These are phyloP conservation scores for Fopius arisanus DNA, from an alignment of 1,140 invertebrate genomes.

Conservation along the genomic window DNA sequence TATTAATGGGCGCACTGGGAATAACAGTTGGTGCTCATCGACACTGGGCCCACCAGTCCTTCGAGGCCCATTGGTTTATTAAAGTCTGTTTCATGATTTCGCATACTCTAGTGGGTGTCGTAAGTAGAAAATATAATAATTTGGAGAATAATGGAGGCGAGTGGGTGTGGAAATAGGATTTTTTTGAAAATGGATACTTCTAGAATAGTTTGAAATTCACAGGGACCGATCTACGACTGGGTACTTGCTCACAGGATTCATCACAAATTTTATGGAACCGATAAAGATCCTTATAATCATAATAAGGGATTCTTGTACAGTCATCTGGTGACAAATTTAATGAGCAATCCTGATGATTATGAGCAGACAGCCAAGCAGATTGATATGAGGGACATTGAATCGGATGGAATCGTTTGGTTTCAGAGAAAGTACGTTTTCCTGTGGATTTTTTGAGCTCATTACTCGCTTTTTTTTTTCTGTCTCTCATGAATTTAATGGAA, in stretches of 20 bases:
- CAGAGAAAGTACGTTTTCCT: constrained; percentile 82
- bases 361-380: constrained; percentile 74
- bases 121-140: constrained; percentile 57
- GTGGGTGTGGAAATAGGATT: no score
- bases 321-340: constrained; percentile 77
- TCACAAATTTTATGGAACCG: constrained; percentile 86
- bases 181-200: no score
- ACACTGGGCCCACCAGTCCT: constrained; percentile 88
- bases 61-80: constrained; percentile 76
- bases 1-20: constrained; percentile 71
- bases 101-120: constrained; percentile 85
- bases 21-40: constrained; percentile 89
- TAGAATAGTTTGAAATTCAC: constrained; percentile 48
- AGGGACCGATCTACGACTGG: constrained; percentile 82
- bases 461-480: not conserved
- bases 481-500: not conserved
- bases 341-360: constrained; percentile 76
- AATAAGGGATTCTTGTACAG: constrained; percentile 86
- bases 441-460: no score
- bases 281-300: constrained; percentile 90
- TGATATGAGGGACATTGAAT: constrained; percentile 86
- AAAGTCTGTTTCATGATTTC: constrained; percentile 79
- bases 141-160: not conserved
- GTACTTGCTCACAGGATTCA: constrained; percentile 87
- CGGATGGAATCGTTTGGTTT: constrained; percentile 84